A percentile compares a stretch with the other conserved stretches of the same genome.
These are phyloP conservation scores for Pogonognathellus flavescens DNA, from an alignment of 1,140 invertebrate species.

Conservation along the genomic window DNA sequence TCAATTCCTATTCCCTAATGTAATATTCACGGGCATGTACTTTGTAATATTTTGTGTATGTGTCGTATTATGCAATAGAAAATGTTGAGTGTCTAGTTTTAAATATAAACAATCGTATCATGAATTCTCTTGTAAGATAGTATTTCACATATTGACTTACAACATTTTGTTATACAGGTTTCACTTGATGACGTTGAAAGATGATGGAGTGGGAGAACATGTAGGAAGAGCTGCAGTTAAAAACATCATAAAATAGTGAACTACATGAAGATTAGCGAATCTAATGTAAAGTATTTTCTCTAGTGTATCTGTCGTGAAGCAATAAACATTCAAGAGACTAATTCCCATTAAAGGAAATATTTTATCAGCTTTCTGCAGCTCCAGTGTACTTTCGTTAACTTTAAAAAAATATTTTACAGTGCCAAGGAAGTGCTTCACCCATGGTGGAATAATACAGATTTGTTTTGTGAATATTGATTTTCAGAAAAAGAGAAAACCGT, in stretches of 20 bases:
- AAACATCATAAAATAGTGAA: background rate
- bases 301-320: no score
- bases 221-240: slow-evolving; percentile 2
- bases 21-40: slow-evolving; percentile 2
- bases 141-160: background rate
- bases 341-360: no score
- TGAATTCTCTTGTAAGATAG: background rate
- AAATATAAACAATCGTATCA: slow-evolving; percentile 36
- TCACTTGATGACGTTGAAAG: background rate
- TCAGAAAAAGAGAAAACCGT: no score
- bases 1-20: background rate
- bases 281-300: slow-evolving; percentile 4
- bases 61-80: background rate
- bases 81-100: background rate
- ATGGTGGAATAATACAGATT: no score
- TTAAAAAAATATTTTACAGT: no score
- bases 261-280: background rate
- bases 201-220: slow-evolving; percentile 25
- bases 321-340: no score
- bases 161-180: background rate
- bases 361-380: no score
- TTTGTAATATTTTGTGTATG: background rate
- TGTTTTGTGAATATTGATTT: no score
- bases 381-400: no score
- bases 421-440: no score